phyloP scores from a whole-genome alignment of 2,888 invertebrate species.

The Euplagia quadripunctaria region DNA sequence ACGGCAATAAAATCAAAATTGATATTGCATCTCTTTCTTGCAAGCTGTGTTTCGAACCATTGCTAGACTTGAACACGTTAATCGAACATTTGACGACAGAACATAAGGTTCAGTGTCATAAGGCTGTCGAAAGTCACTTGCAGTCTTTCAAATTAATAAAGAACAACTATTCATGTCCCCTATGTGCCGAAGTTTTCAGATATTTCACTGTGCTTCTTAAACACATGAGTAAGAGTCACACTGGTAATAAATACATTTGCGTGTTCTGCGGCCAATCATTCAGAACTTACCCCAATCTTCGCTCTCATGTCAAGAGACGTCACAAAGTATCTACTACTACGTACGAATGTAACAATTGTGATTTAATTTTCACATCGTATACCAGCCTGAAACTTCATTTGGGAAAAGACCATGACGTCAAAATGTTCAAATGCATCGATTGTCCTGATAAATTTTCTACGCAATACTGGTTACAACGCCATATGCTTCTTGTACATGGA shows the following conservation, averaged over 20 bases:
- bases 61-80: conserved; percentile 59
- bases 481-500: conserved; percentile 65
- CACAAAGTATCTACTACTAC: conserved; percentile 57
- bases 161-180: conserved; percentile 70
- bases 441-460: conserved; percentile 73
- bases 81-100: conserved; percentile 65
- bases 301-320: conserved; percentile 65
- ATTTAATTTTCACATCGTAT: conserved; percentile 58
- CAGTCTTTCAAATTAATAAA: conserved; percentile 68
- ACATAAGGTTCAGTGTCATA: conserved; percentile 62
- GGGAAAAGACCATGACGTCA: conserved; percentile 67
- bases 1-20: conserved; percentile 72
- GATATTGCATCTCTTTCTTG: conserved; percentile 70
- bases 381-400: conserved; percentile 64
- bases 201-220: conserved; percentile 71
- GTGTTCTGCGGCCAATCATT: conserved; percentile 72
- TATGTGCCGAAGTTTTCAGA: conserved; percentile 64
- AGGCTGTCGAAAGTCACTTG: conserved; percentile 58
- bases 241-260: conserved; percentile 72
- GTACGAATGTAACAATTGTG: conserved; percentile 65
- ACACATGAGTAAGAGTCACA: conserved; percentile 68
- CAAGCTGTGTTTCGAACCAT: conserved; percentile 63
- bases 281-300: conserved; percentile 68
- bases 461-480: conserved; percentile 69
- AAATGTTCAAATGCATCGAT: conserved; percentile 63